Base-by-base conservation (phyloP, 2,888 invertebrate species). In the Vesta saturnalis region DNA sequence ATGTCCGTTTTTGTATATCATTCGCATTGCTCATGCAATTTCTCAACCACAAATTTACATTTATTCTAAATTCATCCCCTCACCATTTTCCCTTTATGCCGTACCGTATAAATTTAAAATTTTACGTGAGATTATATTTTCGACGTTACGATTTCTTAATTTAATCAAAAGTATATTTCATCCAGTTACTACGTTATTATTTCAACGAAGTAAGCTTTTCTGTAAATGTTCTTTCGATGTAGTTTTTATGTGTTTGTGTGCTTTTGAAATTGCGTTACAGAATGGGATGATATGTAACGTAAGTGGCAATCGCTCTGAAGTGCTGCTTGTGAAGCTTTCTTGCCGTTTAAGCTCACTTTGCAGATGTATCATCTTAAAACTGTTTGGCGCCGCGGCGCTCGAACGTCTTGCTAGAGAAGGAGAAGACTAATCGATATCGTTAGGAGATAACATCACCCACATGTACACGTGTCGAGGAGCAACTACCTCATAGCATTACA, bases 391-490 rank as follows among this genome's bases (percentile, higher is more conserved):
- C 76, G 74, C 72, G 75, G 72, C 75, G 77, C 76, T 72, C 72
- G 74, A 65, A 67, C 19, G 67, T 56, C 73, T 70, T 52, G 63
- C 60, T 64, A 58, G 52, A 21, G 60, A 14, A 39, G 23, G 15
- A 47, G 46, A 58, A 67, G 67, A 70, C 43, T 60, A 64, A 73
- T 73, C 72, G 72, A 72, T 73, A 66, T 59, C 57, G 60, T 64
- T 67, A 72, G 59, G 22, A 67, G 70, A 67, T 66, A 66, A 66
- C 69, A 70, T 71, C 75, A 74, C 75, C 75, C 74, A 77, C 77
- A 75, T 75, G 64, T 68, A 66, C 77, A 76, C 77, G 75, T 76
- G 75, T 72, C 74, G 69, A 64, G 70, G 73, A 75, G 75, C 75
- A 73, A 73, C 67, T 72, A 76, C 76, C 76, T 74, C 74, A 67